Evolutionary conservation across 2,113 vertebrate species (phyloP).

Genomic region (Thymallus thymallus): DNA sequence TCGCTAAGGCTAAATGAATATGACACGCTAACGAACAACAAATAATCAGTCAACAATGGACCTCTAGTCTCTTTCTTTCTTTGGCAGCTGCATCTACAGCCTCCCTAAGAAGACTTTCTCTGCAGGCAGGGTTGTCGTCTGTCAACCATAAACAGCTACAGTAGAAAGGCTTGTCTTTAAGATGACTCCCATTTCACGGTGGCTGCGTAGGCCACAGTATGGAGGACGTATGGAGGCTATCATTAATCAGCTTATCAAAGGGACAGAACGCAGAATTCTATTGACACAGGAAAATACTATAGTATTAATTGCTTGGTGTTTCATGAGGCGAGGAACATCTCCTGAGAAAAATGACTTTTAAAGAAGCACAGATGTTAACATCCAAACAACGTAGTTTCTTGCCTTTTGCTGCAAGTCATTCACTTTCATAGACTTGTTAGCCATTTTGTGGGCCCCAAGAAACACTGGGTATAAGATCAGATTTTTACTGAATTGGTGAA

Average conservation of each 20-base stretch:
- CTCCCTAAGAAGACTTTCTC: neutral
- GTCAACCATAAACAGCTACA: too few relatives aligned
- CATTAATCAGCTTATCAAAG: neutral
- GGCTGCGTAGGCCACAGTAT: neutral
- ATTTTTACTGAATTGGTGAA: neutral
- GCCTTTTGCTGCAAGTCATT: neutral
- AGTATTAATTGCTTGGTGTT: neutral
- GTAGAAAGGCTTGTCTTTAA: too few relatives aligned
- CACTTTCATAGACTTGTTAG: neutral
- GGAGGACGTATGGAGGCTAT: neutral
- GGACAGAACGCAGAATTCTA: neutral
- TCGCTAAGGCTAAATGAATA: slow-evolving; percentile 19
- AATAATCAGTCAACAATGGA: slow-evolving; percentile 36
- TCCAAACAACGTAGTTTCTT: too few relatives aligned
- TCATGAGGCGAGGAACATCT: neutral
- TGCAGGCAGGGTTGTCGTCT: too few relatives aligned
- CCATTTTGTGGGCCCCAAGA: neutral
- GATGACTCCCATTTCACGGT: neutral
- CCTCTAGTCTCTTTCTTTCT: neutral
- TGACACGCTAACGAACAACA: slow-evolving; percentile 31
- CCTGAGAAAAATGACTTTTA: too few relatives aligned
- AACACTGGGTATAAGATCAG: neutral
- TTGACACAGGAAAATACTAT: too few relatives aligned
- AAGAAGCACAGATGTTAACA: too few relatives aligned
- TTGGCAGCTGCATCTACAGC: neutral